Percentiles rank a stretch among this genome's conserved stretches.
These are phyloP conservation scores for Creontiades dilutus DNA, from an alignment of 2,888 invertebrate genomes.

Conservation along the genomic window DNA sequence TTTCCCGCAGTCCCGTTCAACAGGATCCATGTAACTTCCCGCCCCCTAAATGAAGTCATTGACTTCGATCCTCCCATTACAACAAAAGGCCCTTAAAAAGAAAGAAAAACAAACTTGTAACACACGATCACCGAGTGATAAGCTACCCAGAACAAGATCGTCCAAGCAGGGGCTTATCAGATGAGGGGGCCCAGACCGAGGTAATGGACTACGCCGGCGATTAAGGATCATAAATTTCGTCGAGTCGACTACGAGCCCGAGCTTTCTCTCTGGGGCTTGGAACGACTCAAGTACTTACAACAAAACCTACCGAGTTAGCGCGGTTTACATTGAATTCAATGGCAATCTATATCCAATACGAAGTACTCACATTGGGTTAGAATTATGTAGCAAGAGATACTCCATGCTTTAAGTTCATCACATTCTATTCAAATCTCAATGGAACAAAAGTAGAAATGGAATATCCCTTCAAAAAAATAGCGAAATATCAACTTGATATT, in stretches of 20 bases:
- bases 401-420: too few relatives aligned
- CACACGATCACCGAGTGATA: constrained; percentile 20
- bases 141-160: constrained; percentile 42
- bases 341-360: too few relatives aligned
- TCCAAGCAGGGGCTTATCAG: neutral
- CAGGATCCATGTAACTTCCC: neutral
- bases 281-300: neutral
- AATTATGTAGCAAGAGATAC: too few relatives aligned
- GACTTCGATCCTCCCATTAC: constrained; percentile 19
- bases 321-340: too few relatives aligned
- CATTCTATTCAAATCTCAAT: too few relatives aligned
- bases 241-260: neutral
- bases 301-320: too few relatives aligned
- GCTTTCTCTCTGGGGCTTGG: constrained; percentile 5
- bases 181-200: constrained; percentile 23
- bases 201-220: constrained; percentile 20
- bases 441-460: too few relatives aligned
- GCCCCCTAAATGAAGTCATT: neutral
- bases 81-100: constrained; percentile 4
- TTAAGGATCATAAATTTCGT: constrained; percentile 26
- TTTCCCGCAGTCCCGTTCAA: neutral
- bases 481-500: too few relatives aligned
- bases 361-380: too few relatives aligned
- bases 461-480: too few relatives aligned
- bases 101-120: constrained; percentile 34